Conservation (phyloP, 2,888 invertebrate genomes). For the Vannuccia rotundouncinata region DNA sequence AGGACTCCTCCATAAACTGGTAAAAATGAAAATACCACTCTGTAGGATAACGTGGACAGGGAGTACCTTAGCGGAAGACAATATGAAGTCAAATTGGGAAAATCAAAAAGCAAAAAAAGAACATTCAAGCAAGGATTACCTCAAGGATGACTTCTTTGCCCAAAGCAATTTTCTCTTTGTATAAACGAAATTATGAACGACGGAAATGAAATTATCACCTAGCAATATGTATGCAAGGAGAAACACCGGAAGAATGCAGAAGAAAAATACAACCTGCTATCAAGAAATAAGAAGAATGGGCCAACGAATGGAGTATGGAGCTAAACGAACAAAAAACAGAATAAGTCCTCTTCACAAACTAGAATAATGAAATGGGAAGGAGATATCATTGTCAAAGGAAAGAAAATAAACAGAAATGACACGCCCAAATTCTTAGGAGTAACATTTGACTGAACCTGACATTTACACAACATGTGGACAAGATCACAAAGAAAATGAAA, state of each 20-base stretch:
- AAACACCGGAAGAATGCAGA: conserved; percentile 10
- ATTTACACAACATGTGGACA: not conserved
- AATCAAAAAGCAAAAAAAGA: not conserved
- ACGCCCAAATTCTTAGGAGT: not conserved
- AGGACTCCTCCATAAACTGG: not conserved
- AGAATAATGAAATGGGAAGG: not conserved
- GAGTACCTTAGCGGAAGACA: not conserved
- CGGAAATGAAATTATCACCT: not conserved
- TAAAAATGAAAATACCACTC: not conserved
- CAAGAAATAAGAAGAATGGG: not conserved
- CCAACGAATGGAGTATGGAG: not conserved
- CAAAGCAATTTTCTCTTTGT: not conserved
- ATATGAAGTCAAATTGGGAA: not conserved
- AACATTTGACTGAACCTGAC: not conserved
- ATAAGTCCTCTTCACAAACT: not conserved
- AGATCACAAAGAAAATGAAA: not conserved
- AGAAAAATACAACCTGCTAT: not conserved
- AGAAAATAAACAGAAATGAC: not conserved
- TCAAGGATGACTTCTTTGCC: not conserved
- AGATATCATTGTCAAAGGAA: not conserved
- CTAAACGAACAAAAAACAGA: not conserved
- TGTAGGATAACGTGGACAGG: not conserved
- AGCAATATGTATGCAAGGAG: not conserved
- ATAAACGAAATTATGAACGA: not conserved
- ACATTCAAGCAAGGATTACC: not conserved